A percentile compares a stretch with the other conserved stretches of the same genome.
Conservation (phyloP, 1,140 invertebrate species). For the Megalopta genalis region DNA sequence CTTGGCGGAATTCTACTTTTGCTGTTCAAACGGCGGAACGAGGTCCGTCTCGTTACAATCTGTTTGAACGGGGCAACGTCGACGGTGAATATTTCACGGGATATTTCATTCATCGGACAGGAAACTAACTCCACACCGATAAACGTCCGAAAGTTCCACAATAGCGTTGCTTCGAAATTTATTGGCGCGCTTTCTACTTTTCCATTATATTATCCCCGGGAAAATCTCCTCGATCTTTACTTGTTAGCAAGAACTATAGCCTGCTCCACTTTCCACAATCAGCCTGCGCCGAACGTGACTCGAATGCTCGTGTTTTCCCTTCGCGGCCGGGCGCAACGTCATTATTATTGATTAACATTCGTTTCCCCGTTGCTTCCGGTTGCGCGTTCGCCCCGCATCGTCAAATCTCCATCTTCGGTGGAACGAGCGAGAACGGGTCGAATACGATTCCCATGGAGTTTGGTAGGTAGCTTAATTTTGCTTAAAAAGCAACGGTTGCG, state of each 20-base stretch:
- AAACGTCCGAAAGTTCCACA: background rate
- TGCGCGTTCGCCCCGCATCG: background rate
- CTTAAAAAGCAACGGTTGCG: too few species aligned
- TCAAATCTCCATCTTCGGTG: background rate
- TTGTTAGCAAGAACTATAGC: background rate
- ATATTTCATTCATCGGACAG: background rate
- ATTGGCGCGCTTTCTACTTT: background rate
- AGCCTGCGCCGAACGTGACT: background rate
- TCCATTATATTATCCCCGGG: background rate
- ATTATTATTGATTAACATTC: conserved; percentile 7
- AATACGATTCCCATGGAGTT: too few species aligned
- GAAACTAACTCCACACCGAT: background rate
- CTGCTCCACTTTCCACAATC: background rate
- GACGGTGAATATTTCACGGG: background rate
- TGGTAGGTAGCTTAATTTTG: too few species aligned
- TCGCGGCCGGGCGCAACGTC: background rate
- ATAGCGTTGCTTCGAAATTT: background rate
- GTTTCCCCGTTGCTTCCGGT: background rate
- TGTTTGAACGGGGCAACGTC: background rate
- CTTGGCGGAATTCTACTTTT: background rate
- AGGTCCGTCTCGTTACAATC: background rate
- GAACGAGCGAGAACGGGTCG: too few species aligned
- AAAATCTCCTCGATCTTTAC: conserved; percentile 1
- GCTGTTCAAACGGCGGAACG: background rate
- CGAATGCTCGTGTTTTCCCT: background rate